Conservation (phyloP, 2,888 invertebrate species). For the Drosophila testacea region DNA sequence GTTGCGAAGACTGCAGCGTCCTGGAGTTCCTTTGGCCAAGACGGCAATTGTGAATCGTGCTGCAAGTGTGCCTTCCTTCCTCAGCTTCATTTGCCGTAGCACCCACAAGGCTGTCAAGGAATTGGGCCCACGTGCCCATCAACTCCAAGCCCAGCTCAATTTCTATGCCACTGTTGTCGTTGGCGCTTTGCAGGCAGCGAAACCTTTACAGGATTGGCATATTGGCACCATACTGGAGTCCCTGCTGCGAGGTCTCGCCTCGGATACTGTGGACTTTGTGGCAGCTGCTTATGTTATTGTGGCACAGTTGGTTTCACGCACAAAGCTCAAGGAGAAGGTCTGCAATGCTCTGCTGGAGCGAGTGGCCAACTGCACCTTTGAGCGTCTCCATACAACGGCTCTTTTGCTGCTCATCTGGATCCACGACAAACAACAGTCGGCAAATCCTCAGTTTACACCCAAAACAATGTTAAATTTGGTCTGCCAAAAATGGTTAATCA, state of each 20-base stretch:
- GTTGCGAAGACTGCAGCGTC: slow-evolving; percentile 90
- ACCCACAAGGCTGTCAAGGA: slow-evolving; percentile 87
- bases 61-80: slow-evolving; percentile 87
- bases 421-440: slow-evolving; percentile 88
- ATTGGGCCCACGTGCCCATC: slow-evolving; percentile 86
- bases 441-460: slow-evolving; percentile 86
- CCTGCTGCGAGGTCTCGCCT: slow-evolving; percentile 90
- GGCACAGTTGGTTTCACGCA: slow-evolving; percentile 89
- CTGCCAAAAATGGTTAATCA: slow-evolving; percentile 85
- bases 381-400: slow-evolving; percentile 88
- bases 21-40: slow-evolving; percentile 91
- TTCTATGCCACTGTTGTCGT: slow-evolving; percentile 92
- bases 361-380: slow-evolving; percentile 86
- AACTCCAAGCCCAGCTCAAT: slow-evolving; percentile 90
- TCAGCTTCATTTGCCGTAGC: slow-evolving; percentile 88
- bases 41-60: slow-evolving; percentile 90
- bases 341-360: slow-evolving; percentile 88
- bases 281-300: slow-evolving; percentile 91
- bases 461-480: slow-evolving; percentile 86
- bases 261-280: slow-evolving; percentile 89
- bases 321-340: slow-evolving; percentile 86
- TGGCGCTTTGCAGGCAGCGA: slow-evolving; percentile 88
- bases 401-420: slow-evolving; percentile 89
- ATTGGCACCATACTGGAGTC: slow-evolving; percentile 90
- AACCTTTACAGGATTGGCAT: slow-evolving; percentile 87